Percentiles rank a stretch among this genome's conserved stretches.
These are phyloP conservation scores for Apantesis nais DNA, from an alignment of 2,888 invertebrate genomes.

Conservation along the genomic window DNA sequence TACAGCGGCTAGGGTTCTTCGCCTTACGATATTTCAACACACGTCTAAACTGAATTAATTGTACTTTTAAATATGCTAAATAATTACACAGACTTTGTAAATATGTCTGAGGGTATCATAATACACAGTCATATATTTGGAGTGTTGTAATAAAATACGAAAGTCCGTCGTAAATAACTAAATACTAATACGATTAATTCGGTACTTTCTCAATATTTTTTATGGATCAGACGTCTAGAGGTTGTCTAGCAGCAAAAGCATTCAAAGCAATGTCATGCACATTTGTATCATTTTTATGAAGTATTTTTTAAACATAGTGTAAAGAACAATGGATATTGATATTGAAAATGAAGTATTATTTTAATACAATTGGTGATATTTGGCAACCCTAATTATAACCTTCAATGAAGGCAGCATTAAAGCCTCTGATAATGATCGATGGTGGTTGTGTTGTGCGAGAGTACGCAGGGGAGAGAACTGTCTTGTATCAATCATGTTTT, in stretches of 20 bases:
- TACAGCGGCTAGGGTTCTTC: background rate
- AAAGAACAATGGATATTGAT: background rate
- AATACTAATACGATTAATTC: background rate
- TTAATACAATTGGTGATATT: background rate
- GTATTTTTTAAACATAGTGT: background rate
- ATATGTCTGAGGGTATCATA: background rate
- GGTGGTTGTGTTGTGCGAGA: conserved; percentile 14
- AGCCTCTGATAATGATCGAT: conserved; percentile 23
- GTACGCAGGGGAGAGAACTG: conserved; percentile 12
- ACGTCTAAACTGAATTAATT: background rate
- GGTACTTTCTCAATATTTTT: background rate
- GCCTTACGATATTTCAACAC: background rate
- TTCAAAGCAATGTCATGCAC: background rate
- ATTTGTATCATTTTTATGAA: background rate
- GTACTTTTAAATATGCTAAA: background rate
- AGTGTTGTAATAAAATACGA: background rate
- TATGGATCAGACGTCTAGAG: background rate
- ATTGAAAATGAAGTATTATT: background rate
- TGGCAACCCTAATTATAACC: conserved; percentile 6
- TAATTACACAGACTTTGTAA: background rate
- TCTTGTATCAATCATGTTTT: conserved; percentile 21
- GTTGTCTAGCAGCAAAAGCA: background rate
- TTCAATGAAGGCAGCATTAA: conserved; percentile 14
- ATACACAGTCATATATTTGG: no score
- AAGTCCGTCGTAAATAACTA: background rate